Evolutionary conservation across 1,140 invertebrate species (phyloP), one percentile per base, ranked within the genome.

Genomic region (Planococcus citri): DNA sequence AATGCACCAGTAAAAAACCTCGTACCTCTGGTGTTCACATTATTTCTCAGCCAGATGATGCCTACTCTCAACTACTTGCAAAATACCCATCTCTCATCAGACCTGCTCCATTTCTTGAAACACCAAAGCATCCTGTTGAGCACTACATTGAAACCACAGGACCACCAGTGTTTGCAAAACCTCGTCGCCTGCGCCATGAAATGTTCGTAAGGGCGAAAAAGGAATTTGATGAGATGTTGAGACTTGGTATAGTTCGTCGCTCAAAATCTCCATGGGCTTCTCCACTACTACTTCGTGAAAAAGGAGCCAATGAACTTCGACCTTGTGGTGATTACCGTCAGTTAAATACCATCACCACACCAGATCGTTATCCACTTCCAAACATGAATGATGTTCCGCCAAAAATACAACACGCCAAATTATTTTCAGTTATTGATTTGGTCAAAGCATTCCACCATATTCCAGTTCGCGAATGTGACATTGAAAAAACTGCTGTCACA

Each of bases 351-450:
- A 24, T 75, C 6, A 82, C 69, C 0, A 0, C 22, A 0, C 17
- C 68, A 0, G 79, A 82, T 69, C 38, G 73, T 0, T 81, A 80
- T 70, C 78, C 78, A 1, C 69, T 81, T 0, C 77, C 76, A 0
- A 71, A 76, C 24, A 73, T 77, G 0, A 72, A 71, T 0, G 75
- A 77, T 64, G 74, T 75, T 10, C 70, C 82, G 0, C 71, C 77
- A 27, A 70, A 68, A 3, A 71, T 84, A 0, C 24, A 71, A 0
- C 79, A 77, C 1, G 73, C 74, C 6, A 76, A 69, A 10, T 75
- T 78, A 27, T 84, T 84, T 69, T 77, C 78, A 1, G 77, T 73
- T 1, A 70, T 85, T 0, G 82, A 85, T 76, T 68, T 84, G 1
- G 71, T 74, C 0, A 73, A 75, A 6, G 83, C 82, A 0, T 85